A percentile compares a stretch with the other conserved stretches of the same genome.
Evolutionary conservation across 2,113 vertebrate species (phyloP).

Genomic region (Riparia riparia): DNA sequence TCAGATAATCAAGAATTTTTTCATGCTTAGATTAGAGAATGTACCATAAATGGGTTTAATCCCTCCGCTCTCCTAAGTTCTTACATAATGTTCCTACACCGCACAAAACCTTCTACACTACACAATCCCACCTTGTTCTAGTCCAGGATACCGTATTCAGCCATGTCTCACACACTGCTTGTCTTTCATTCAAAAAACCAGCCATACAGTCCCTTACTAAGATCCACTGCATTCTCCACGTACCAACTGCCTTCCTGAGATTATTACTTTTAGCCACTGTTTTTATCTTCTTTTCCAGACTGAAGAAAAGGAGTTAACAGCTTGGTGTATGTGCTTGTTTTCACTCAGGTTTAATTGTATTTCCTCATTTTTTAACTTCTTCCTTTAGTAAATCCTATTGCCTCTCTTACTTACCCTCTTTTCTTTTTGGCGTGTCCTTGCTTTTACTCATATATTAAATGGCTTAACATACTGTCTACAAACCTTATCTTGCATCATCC

Average conservation of each 20-base stretch:
- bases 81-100: not conserved
- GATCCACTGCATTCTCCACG: not conserved
- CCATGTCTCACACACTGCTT: not conserved
- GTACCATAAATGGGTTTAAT: not conserved
- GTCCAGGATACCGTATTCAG: not conserved
- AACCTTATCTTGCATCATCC: not conserved
- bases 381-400: not conserved
- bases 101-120: not conserved
- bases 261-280: not conserved
- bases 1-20: not conserved
- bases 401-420: not conserved
- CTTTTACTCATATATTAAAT: not conserved
- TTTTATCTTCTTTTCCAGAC: not conserved
- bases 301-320: not conserved
- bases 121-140: fast-evolving
- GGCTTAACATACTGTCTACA: not conserved
- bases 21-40: not conserved
- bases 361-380: not conserved
- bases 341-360: not conserved
- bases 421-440: not conserved
- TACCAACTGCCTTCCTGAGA: not conserved
- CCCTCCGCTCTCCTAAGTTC: not conserved
- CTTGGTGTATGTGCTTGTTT: not conserved
- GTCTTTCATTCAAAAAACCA: not conserved
- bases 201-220: not conserved